A percentile compares a stretch with the other conserved stretches of the same genome.
These are phyloP conservation scores for Chouioia cunea DNA, from an alignment of 2,888 invertebrate genomes.

Conservation along the genomic window DNA sequence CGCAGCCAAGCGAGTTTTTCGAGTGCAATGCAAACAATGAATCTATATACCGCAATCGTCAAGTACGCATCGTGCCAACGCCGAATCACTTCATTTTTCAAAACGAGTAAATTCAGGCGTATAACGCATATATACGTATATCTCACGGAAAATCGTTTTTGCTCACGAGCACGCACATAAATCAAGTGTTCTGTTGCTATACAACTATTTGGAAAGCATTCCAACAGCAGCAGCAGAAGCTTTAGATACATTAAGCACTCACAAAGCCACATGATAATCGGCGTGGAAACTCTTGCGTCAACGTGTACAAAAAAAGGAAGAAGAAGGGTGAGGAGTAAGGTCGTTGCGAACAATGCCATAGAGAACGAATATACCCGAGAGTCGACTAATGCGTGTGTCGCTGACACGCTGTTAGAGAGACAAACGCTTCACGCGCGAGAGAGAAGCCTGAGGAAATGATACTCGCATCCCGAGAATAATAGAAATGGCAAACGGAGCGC, in stretches of 20 bases:
- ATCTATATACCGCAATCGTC: too few species aligned
- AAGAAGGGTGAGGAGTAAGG: not conserved
- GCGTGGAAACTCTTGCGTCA: slow-evolving; percentile 4
- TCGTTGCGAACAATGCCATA: slow-evolving; percentile 35
- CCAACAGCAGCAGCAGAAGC: too few species aligned
- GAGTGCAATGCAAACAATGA: too few species aligned
- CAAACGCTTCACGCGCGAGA: slow-evolving; percentile 31
- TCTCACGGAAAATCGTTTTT: too few species aligned
- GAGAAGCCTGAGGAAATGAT: slow-evolving; percentile 28
- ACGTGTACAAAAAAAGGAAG: not conserved
- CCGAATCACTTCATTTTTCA: too few species aligned
- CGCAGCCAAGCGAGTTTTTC: too few species aligned
- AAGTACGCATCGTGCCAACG: too few species aligned
- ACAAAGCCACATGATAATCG: slow-evolving; percentile 6
- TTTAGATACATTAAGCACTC: not conserved
- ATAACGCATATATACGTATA: too few species aligned
- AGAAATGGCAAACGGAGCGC: slow-evolving; percentile 25
- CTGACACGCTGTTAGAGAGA: slow-evolving; percentile 45
- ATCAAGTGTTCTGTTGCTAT: too few species aligned
- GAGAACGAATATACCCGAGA: slow-evolving; percentile 41
- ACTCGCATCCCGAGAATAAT: slow-evolving; percentile 33
- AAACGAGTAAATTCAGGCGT: too few species aligned
- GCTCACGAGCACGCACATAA: too few species aligned
- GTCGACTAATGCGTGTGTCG: slow-evolving; percentile 46
- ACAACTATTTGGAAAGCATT: too few species aligned